phyloP scores from a whole-genome alignment of 35 echinoderm and acorn worm genomes.

The Stichopus chloronotus region DNA sequence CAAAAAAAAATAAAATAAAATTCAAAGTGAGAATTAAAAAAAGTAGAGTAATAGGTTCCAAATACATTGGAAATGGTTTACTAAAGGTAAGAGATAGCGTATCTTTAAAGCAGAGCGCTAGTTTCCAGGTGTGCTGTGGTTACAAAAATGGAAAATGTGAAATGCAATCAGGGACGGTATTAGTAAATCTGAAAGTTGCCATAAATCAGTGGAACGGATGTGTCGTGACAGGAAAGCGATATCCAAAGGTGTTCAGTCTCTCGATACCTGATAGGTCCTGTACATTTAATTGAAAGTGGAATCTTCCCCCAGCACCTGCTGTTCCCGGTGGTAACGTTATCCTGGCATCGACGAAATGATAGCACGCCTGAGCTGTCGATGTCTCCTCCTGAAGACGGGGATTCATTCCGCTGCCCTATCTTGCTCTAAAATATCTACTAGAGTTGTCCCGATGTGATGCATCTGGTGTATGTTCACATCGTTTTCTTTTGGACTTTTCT shows the following conservation, averaged over 20 bases:
- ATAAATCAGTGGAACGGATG: neutral
- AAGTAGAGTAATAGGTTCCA: too few relatives aligned
- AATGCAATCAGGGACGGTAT: neutral
- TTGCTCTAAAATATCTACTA: neutral
- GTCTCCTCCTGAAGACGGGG: neutral
- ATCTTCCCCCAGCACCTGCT: neutral
- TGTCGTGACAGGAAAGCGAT: slow-evolving; percentile 1
- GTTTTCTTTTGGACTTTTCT: neutral
- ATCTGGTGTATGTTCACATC: neutral
- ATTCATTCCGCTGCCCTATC: neutral
- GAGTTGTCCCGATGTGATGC: neutral
- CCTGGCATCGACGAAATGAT: neutral
- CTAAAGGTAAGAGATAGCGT: too few relatives aligned
- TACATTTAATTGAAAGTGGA: neutral
- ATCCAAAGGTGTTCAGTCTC: slow-evolving; percentile 25
- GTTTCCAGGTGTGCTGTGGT: too few relatives aligned
- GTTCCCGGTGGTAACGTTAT: slow-evolving; percentile 31
- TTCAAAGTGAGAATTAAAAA: too few relatives aligned
- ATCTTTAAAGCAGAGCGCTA: too few relatives aligned
- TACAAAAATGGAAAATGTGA: neutral
- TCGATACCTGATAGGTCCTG: neutral
- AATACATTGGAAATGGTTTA: too few relatives aligned
- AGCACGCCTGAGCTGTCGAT: neutral
- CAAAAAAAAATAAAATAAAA: too few relatives aligned
- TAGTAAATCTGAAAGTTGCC: neutral